phyloP scores from a whole-genome alignment of 2,888 invertebrate species.

The Limnephilus lunatus region DNA sequence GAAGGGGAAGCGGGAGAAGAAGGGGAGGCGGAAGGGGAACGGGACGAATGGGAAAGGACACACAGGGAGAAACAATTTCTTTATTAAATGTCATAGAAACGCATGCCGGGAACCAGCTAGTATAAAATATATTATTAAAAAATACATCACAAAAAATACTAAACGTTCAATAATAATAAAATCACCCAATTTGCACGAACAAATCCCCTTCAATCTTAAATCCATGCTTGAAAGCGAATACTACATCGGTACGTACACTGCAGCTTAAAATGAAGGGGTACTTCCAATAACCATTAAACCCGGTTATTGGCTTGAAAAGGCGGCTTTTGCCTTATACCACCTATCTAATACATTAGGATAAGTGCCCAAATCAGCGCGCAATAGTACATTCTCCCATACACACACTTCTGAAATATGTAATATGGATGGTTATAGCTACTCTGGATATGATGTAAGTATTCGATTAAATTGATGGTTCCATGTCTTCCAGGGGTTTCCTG shows the following conservation, averaged over 20 bases:
- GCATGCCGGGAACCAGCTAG: too few relatives aligned
- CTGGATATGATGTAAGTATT: not conserved
- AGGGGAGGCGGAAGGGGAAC: too few relatives aligned
- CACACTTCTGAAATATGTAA: not conserved
- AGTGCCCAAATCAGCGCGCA: too few relatives aligned
- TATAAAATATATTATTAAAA: too few relatives aligned
- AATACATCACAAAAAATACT: too few relatives aligned
- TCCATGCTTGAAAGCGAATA: not conserved
- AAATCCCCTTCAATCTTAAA: not conserved
- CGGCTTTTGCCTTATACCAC: too few relatives aligned
- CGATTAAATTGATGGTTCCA: not conserved
- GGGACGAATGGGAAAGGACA: too few relatives aligned
- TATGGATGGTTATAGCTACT: not conserved
- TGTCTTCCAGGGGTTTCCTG: not conserved
- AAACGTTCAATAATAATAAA: not conserved
- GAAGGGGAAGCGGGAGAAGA: too few relatives aligned
- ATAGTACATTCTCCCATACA: too few relatives aligned
- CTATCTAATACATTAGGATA: too few relatives aligned
- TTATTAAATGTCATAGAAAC: too few relatives aligned
- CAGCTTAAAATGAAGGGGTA: not conserved
- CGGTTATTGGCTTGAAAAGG: not conserved
- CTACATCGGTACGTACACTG: not conserved
- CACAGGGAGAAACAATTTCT: too few relatives aligned
- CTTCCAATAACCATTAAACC: not conserved
- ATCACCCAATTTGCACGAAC: not conserved